Evolutionary conservation across 1,140 invertebrate genomes (phyloP).

Genomic region (Temnothorax curvispinosus): DNA sequence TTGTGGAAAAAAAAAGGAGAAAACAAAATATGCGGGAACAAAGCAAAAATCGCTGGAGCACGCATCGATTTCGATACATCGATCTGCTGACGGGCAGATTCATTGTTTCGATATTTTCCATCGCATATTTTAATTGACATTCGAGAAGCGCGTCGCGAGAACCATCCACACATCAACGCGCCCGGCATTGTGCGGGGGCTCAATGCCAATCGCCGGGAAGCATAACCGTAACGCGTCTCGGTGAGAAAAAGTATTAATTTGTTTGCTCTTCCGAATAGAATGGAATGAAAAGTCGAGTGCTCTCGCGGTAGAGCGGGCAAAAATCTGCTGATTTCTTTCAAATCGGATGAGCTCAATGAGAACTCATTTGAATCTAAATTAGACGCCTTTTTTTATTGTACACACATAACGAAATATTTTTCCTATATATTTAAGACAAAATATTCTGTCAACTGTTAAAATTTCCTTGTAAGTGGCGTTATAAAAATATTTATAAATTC

Average conservation of each 20-base stretch:
- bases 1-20: slow-evolving; percentile 14
- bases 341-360: neutral
- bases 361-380: neutral
- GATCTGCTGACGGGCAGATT: slow-evolving; percentile 66
- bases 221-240: slow-evolving; percentile 18
- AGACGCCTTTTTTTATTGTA: neutral
- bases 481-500: neutral
- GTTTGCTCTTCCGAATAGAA: slow-evolving; percentile 43
- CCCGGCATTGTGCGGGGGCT: slow-evolving; percentile 46
- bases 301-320: slow-evolving; percentile 17
- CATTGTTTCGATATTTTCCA: slow-evolving; percentile 70
- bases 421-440: neutral
- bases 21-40: slow-evolving; percentile 39
- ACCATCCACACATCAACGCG: slow-evolving; percentile 48
- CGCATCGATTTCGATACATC: slow-evolving; percentile 52
- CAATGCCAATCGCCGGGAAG: slow-evolving; percentile 56
- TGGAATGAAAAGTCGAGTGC: slow-evolving; percentile 27
- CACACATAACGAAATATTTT: neutral
- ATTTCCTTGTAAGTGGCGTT: neutral
- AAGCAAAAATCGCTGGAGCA: slow-evolving; percentile 54
- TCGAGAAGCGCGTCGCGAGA: slow-evolving; percentile 51
- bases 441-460: neutral
- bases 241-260: slow-evolving; percentile 47
- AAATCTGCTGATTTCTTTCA: slow-evolving; percentile 23
- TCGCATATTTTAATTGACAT: slow-evolving; percentile 72